Conservation (phyloP, 1,140 invertebrate genomes). For the Nephotettix cincticeps region DNA sequence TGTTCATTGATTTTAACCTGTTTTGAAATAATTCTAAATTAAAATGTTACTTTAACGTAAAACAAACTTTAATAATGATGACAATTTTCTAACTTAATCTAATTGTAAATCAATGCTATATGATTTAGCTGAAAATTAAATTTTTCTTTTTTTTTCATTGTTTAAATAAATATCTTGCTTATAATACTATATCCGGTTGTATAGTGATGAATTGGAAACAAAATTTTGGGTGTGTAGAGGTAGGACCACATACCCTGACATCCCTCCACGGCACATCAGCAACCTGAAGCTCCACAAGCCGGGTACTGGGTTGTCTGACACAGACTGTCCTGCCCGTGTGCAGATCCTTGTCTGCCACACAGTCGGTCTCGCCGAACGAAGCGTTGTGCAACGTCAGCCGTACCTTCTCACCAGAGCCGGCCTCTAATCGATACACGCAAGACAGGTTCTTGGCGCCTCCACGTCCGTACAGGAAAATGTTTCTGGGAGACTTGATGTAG, state of each 20-base stretch:
- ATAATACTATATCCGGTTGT: too few relatives aligned
- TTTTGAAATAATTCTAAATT: too few relatives aligned
- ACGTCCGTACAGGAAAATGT: slow-evolving; percentile 78
- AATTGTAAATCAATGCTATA: too few relatives aligned
- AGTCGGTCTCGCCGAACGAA: slow-evolving; percentile 64
- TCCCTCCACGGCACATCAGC: slow-evolving; percentile 64
- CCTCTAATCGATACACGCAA: slow-evolving; percentile 73
- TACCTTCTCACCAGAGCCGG: slow-evolving; percentile 60
- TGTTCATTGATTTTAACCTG: too few relatives aligned
- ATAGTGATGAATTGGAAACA: too few relatives aligned
- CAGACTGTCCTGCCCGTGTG: slow-evolving; percentile 57
- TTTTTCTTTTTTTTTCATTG: too few relatives aligned
- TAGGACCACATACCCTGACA: slow-evolving; percentile 49
- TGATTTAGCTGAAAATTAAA: too few relatives aligned
- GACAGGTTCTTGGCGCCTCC: slow-evolving; percentile 72
- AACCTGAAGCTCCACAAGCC: slow-evolving; percentile 58
- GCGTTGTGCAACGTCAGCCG: slow-evolving; percentile 68
- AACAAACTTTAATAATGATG: too few relatives aligned
- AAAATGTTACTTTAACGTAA: too few relatives aligned
- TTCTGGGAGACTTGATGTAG: slow-evolving; percentile 63
- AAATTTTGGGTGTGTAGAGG: too few relatives aligned
- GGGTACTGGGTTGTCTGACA: slow-evolving; percentile 49
- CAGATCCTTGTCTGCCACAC: slow-evolving; percentile 66
- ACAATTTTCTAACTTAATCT: too few relatives aligned
- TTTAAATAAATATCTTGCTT: too few relatives aligned